Evolutionary conservation across 1,140 invertebrate genomes (phyloP), one percentile per base, ranked within the genome.

Genomic region (Ceratosolen solmsi): DNA sequence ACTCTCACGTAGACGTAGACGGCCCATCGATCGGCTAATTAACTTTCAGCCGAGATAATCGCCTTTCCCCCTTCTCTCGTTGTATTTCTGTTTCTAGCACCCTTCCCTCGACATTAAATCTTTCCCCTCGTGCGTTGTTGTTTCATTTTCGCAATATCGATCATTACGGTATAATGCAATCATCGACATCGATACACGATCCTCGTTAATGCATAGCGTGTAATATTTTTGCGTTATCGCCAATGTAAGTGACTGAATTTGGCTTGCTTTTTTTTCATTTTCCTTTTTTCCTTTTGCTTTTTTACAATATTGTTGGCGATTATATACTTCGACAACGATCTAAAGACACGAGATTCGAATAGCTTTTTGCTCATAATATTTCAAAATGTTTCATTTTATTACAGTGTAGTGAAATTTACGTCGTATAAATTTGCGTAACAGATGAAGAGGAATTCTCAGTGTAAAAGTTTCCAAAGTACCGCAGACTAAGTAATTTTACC

Each of bases 41-140:
- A 73, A 80, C 68, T 80, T 80, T 80, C 54, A 76, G 63, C 73
- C 78, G 83, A 71, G 68, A 80, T 79, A 63, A 83, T 81, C 68
- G 70, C 27, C 63, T 73, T 71, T 73, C 65, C 83, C 22, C 46
- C 27, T 68, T 51, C 17, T 11, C 36, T n/a, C 22, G 11, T 7
- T n/a, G 20, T n/a, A 15, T 41, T 70, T 22, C n/a, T 38, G 65
- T 25, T 70, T 70, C 27, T n/a, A 63, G n/a, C 58, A 2, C 63
- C 33, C 63, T 22, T 22, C 33, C n/a, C 13, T n/a, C n/a, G 1
- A 9, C n/a, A 25, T 71, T 46, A 71, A 49, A 38, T 15, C 17
- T 46, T 46, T 13, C 36, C 22, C 8, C n/a, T n/a, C 71, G 46
- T 27, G 27, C 46, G 15, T 25, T 41, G 41, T 9, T 46, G 17